Evolutionary conservation across 2,113 vertebrate genomes (phyloP).

Genomic region (Climacteris rufus): DNA sequence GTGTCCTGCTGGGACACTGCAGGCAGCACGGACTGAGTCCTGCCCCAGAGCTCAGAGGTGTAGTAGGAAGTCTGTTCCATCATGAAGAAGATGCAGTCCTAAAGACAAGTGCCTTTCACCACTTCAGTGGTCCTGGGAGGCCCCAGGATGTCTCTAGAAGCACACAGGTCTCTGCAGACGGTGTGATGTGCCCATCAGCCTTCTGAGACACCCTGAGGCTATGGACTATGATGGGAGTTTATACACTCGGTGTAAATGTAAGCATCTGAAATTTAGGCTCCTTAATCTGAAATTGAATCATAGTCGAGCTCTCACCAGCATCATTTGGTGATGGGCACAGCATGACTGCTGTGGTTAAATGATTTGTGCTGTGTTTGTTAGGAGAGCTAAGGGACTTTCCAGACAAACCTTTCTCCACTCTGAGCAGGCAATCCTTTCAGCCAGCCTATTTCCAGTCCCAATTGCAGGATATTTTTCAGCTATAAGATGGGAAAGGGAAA

Average conservation of each 20-base stretch:
- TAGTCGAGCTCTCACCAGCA: neutral
- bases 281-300: neutral
- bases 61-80: fast-evolving
- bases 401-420: neutral
- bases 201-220: neutral
- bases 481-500: neutral
- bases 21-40: neutral
- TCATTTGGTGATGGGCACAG: neutral
- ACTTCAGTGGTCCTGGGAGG: neutral
- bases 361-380: neutral
- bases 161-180: neutral
- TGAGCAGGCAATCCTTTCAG: neutral
- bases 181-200: fast-evolving
- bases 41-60: neutral
- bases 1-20: neutral
- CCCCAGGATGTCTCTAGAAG: neutral
- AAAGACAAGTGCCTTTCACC: neutral
- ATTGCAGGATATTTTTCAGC: neutral
- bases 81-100: neutral
- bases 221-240: neutral
- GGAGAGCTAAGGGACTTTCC: neutral
- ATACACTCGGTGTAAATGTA: neutral
- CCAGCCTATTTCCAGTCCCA: neutral
- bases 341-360: neutral
- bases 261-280: neutral